Base-by-base conservation (phyloP, 2,113 vertebrate genomes). In the Willisornis vidua region DNA sequence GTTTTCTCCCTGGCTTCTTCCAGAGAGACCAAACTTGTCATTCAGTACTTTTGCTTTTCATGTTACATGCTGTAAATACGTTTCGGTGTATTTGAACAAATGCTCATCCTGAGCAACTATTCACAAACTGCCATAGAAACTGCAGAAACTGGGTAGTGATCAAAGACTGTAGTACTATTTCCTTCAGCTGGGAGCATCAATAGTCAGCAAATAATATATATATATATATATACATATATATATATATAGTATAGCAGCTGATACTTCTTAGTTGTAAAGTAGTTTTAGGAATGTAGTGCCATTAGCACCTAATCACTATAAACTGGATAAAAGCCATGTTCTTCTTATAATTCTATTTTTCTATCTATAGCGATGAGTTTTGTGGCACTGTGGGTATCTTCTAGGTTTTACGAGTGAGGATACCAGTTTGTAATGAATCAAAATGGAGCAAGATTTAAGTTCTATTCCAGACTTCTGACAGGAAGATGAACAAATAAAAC, bases 1-100 rank as follows among this genome's bases (percentile, higher is more conserved):
- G 29, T 48, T 87, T 93, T 85, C 37, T 76, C 23, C 63, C n/a
- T 68, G 93, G 39, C 61, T 92, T 87, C 46, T 73, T 35, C 75
- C 80, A 46, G 35, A 58, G 63, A 20, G 52, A 80, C 66, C 18
- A 85, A 84, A 29, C 48, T 48, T 72, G 16, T 77, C 76, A 33
- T 92, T 84, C 45, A 35, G 52, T 77, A 37, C 77, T 89, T 72
- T 54, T 49, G 20, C 23, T 68, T 75, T 87, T 81, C 33, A 65
- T 96, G 91, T 92, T 67, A 31, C n/a, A 33, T 72, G 35, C 52
- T 91, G 19, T 96, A 93, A 95, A 90, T 93, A 93, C 33, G n/a
- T 84, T 89, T 77, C 59, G 20, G 39, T 63, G 65, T 61, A 43
- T 1, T 37, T 85, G 18, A 61, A 68, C 18, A 80, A 67, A 72